Evolutionary conservation across 2,113 vertebrate species (phyloP).

Genomic region (Colius striatus): DNA sequence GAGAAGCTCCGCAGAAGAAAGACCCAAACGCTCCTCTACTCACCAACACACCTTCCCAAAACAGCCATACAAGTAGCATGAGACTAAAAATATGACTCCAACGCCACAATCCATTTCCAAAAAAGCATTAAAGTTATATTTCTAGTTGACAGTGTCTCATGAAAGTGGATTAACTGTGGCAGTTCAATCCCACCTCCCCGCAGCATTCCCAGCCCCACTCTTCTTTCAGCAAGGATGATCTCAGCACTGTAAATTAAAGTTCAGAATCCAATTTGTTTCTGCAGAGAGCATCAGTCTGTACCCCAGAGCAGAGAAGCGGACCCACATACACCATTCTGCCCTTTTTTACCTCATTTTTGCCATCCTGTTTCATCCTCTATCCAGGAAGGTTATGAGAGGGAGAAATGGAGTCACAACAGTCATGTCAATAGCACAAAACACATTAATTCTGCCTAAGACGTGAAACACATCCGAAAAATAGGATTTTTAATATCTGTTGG

Average conservation of each 20-base stretch:
- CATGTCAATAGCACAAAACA: neutral
- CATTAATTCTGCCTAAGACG: neutral
- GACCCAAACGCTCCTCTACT: neutral
- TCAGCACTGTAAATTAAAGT: neutral
- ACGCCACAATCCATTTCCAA: neutral
- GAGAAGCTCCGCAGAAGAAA: neutral
- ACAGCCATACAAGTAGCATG: neutral
- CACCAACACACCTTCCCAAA: neutral
- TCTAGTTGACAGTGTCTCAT: conserved; percentile 26
- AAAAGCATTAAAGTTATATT: conserved; percentile 32
- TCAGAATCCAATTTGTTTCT: neutral
- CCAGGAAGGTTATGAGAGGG: neutral
- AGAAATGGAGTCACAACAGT: neutral
- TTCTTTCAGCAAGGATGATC: neutral
- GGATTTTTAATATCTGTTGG: neutral
- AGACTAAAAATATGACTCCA: neutral
- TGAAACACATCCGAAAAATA: neutral
- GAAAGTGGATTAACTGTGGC: conserved; percentile 9
- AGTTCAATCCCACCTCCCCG: neutral
- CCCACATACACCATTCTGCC: neutral
- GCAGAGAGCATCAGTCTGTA: neutral
- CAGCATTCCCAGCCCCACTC: neutral
- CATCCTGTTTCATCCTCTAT: rapidly evolving
- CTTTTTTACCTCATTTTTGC: neutral
- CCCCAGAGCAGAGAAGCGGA: neutral